Evolutionary conservation across 1,140 invertebrate species (phyloP), one percentile per base, ranked within the genome.

Genomic region (Eubasilissa regina): DNA sequence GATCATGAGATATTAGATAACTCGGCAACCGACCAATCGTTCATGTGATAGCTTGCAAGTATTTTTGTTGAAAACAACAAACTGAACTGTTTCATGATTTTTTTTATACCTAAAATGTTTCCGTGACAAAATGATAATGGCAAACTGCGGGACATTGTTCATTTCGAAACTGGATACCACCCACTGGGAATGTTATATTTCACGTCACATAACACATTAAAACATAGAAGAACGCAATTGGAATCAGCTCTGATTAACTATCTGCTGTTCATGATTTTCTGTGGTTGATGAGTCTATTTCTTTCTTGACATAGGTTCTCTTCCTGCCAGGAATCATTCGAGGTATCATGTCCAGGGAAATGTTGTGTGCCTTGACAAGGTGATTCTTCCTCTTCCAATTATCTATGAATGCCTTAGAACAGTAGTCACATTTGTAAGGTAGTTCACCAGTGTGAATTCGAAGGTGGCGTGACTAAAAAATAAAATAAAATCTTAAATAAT

Each of bases 371-470:
- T 87, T 85, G 84, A 88, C 86, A 68, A 89, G 84, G 74, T 89
- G 88, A 47, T 84, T 84, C 82, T 88, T 88, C 47, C 87, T 84
- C 82, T 89, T 89, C 87, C 87, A 88, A 83, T 86, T 88, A 85
- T 89, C 89, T 35, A 86, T 86, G 84, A 95, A 95, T 53, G 89
- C 87, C 87, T 94, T 94, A 7, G 93, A 89, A 85, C 94, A 95
- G 81, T 91, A 92, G 85, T 93, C 92, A 81, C 94, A 95, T 66
- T 90, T 90, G 85, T 93, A 95, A 7, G 96, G 97, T 90, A 96
- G 95, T 81, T 95, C 96, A 21, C 96, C 96, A 0, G 96, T 97
- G 86, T 98, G 97, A 70, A 94, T 94, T 83, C 90, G 89, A 4
- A 84, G 79, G 83, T 91, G 90, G 19, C 90, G 89, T 0, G 82